phyloP scores from a whole-genome alignment of 2,113 vertebrate genomes.

The Syrrhaptes paradoxus region DNA sequence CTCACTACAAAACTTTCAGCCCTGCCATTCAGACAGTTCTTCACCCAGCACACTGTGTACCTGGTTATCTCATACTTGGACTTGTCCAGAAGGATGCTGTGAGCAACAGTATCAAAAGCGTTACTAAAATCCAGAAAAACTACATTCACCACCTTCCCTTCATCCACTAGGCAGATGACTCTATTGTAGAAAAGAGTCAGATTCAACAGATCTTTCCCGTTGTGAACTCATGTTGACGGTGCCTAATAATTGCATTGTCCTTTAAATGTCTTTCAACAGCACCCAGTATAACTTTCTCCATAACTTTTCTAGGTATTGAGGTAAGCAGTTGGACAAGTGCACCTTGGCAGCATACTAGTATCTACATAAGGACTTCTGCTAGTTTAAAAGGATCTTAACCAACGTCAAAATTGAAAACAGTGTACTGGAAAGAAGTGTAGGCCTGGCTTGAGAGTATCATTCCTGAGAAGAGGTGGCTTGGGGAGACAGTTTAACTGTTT shows the following conservation, averaged over 20 bases:
- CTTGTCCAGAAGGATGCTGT: too few species aligned
- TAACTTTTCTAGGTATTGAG: not conserved
- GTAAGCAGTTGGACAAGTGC: not conserved
- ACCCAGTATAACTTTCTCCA: accelerated
- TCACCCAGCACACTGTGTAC: too few species aligned
- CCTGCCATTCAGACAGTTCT: too few species aligned
- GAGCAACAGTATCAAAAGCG: too few species aligned
- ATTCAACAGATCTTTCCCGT: not conserved
- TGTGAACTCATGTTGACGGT: not conserved
- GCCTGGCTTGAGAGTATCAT: not conserved
- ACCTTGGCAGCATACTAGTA: not conserved
- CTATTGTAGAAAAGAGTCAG: not conserved
- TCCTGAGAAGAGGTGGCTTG: not conserved
- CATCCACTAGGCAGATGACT: not conserved
- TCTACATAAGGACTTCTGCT: not conserved
- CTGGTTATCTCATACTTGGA: too few species aligned
- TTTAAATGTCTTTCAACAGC: not conserved
- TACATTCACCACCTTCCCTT: not conserved
- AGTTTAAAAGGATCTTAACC: not conserved
- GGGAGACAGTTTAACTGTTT: not conserved
- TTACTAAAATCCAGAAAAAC: not conserved
- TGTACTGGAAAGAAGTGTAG: not conserved
- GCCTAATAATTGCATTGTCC: not conserved
- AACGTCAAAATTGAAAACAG: not conserved
- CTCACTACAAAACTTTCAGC: too few species aligned